phyloP scores from a whole-genome alignment of 2,797 vertebrate genomes.

The Eulemur albifrons region DNA sequence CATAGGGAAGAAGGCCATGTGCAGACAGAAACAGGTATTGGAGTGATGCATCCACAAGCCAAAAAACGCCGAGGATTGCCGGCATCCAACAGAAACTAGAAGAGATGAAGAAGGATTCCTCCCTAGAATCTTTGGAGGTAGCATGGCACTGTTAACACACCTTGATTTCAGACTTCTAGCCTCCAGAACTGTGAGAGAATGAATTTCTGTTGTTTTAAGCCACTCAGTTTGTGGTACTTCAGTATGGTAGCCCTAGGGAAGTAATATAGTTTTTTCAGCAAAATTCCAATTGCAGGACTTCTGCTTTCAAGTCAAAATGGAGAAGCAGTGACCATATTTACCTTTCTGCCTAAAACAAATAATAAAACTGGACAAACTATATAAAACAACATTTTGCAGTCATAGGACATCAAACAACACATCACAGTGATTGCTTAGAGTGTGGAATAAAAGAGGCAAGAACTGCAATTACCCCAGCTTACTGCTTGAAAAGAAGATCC shows the following conservation, averaged over 20 bases:
- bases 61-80: not conserved
- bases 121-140: not conserved
- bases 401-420: not conserved
- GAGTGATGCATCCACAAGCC: not conserved
- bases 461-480: not conserved
- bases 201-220: not conserved
- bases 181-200: not conserved
- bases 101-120: not conserved
- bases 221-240: not conserved
- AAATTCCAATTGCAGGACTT: not conserved
- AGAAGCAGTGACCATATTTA: not conserved
- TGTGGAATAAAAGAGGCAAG: not conserved
- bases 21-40: not conserved
- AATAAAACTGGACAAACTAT: not conserved
- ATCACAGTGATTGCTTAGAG: not conserved
- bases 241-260: not conserved
- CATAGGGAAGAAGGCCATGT: not conserved
- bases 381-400: conserved; percentile 20
- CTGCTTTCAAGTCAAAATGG: not conserved
- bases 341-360: not conserved
- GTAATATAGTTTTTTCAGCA: conserved; percentile 1
- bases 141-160: not conserved
- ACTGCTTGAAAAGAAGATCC: not conserved
- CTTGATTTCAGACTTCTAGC: not conserved
- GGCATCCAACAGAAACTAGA: not conserved